Evolutionary conservation across 2,797 vertebrate genomes (phyloP).

Genomic region (Enteromius fasciolatus): DNA sequence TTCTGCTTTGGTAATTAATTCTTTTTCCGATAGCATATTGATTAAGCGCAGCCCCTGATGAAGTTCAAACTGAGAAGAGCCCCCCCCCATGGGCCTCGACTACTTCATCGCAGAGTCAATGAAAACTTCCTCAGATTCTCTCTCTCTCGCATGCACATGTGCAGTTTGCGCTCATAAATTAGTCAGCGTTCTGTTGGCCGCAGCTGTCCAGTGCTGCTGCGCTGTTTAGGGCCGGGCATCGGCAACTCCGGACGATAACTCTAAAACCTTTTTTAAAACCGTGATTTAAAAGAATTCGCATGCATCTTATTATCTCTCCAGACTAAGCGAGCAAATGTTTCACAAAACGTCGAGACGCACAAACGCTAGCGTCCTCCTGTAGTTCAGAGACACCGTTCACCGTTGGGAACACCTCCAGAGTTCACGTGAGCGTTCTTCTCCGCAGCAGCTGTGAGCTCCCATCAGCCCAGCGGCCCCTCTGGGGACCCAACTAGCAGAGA

Average conservation of each 20-base stretch:
- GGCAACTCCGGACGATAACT: neutral
- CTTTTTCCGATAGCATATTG: slow-evolving; percentile 99
- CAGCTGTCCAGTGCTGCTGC: neutral
- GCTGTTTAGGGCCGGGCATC: slow-evolving; percentile 5
- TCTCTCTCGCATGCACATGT: slow-evolving; percentile 77
- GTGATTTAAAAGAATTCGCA: neutral
- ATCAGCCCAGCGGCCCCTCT: slow-evolving; percentile 81
- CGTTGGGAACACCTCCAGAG: slow-evolving; percentile 82
- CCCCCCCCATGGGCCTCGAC: slow-evolving; percentile 85
- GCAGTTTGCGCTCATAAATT: slow-evolving; percentile 97
- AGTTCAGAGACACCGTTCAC: slow-evolving; percentile 13
- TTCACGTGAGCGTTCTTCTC: slow-evolving; percentile 73
- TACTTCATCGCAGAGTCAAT: slow-evolving; percentile 91
- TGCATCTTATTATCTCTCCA: neutral
- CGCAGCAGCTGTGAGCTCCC: slow-evolving; percentile 83
- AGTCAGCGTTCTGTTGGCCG: slow-evolving; percentile 81
- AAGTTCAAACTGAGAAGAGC: slow-evolving; percentile 99
- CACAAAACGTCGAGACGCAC: neutral
- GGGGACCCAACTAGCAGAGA: slow-evolving; percentile 91
- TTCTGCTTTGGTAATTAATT: slow-evolving; percentile 99
- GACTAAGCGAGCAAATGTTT: neutral
- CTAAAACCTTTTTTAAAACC: too few species aligned
- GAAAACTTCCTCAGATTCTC: slow-evolving; percentile 94
- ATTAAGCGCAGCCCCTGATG: slow-evolving; percentile 99
- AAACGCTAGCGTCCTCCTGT: neutral